Evolutionary conservation across 1,140 invertebrate species (phyloP).

Genomic region (Heterodera carotae): DNA sequence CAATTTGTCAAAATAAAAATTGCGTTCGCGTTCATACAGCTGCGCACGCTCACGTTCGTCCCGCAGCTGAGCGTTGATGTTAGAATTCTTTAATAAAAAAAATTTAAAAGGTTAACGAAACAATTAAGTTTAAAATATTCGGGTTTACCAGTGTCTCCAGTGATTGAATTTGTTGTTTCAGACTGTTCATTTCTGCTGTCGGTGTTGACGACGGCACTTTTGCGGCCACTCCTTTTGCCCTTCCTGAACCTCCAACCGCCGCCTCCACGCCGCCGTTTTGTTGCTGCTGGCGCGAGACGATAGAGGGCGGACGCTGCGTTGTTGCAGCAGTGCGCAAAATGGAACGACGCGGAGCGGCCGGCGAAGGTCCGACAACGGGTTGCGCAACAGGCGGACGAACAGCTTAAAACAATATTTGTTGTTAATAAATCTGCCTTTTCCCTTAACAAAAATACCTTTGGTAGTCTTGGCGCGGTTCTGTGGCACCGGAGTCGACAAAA

Average conservation of each 20-base stretch:
- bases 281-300: neutral
- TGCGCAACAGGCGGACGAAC: neutral
- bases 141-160: neutral
- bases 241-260: neutral
- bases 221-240: neutral
- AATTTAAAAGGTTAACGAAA: neutral
- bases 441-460: neutral
- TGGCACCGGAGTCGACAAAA: neutral
- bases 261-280: neutral
- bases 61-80: conserved; percentile 13
- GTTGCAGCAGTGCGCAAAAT: neutral
- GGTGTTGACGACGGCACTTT: conserved; percentile 4
- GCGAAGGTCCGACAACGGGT: neutral
- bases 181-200: neutral
- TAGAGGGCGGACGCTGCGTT: neutral
- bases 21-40: conserved; percentile 74
- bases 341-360: neutral
- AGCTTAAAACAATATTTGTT: neutral
- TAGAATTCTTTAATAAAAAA: conserved; percentile 8
- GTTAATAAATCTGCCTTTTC: neutral
- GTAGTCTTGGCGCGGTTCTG: neutral
- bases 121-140: neutral
- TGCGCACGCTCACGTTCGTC: conserved; percentile 13
- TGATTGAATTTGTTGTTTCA: conserved; percentile 9
- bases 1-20: conserved; percentile 98